Evolutionary conservation across 2,797 vertebrate species (phyloP), one percentile per base, ranked within the genome.

Genomic region (Chelonia mydas): DNA sequence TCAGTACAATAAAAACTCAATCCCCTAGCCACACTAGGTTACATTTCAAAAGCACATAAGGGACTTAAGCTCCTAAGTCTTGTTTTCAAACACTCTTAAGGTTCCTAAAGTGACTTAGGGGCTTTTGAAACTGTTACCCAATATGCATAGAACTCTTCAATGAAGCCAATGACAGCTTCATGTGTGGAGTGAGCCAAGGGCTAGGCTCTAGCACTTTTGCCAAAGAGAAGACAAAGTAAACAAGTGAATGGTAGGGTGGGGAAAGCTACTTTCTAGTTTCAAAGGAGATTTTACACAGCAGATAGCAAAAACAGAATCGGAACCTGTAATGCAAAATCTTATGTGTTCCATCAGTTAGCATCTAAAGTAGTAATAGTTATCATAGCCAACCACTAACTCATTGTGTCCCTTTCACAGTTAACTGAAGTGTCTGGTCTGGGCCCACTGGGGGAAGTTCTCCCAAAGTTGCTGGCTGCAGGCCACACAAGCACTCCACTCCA

Each of bases 301-400:
- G 6, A 88, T 2, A 93, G n/a, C 81, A 88, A 45, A 95, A 47
- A 45, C 25, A 25, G 89, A 92, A 83, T 11, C n/a, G 93, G 41
- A 51, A 41, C 16, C 1, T 25, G 33, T 72, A 93, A 86, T 21
- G 54, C n/a, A n/a, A n/a, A n/a, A n/a, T n/a, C n/a, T n/a, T n/a
- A n/a, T n/a, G n/a, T n/a, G n/a, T n/a, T n/a, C n/a, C n/a, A n/a
- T n/a, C n/a, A n/a, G n/a, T n/a, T n/a, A n/a, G n/a, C 79, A 65
- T 28, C 55, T 80, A 11, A 91, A 90, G 33, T 65, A 87, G 17
- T 83, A 89, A 53, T 7, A 87, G 8, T 0, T 0, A 80, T 19
- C 83, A 81, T 65, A 86, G 16, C 27, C 33, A 11, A 84, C 74
- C 84, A 78, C 3, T 86, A 49, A 86, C 3, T 5, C 65, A 68